Conservation (phyloP, 1,140 invertebrate species). For the Plectrocnemia conspersa region DNA sequence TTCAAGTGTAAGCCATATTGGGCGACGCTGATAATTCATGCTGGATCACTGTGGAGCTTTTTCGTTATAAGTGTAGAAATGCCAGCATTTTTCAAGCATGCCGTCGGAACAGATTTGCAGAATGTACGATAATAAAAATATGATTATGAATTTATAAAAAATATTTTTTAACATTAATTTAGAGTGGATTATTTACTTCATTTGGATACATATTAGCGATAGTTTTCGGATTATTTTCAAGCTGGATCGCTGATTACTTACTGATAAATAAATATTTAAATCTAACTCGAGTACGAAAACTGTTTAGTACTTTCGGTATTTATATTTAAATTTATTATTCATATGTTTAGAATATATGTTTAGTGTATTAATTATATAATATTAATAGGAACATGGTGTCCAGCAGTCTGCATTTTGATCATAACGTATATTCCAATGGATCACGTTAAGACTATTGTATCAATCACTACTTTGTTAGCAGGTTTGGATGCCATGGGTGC, state of each 20-base stretch:
- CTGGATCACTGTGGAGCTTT: conserved; percentile 11
- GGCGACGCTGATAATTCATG: conserved; percentile 3
- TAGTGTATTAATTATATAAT: too few species aligned
- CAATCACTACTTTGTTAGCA: too few species aligned
- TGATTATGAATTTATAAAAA: too few species aligned
- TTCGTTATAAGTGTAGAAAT: conserved; percentile 7
- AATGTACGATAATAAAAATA: too few species aligned
- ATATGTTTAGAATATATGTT: too few species aligned
- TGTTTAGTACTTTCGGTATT: conserved; percentile 8
- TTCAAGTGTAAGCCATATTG: conserved; percentile 2
- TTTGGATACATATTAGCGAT: neutral
- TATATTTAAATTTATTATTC: too few species aligned
- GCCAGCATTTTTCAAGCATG: conserved; percentile 10
- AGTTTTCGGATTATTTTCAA: neutral
- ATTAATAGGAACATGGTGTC: too few species aligned
- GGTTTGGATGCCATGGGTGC: too few species aligned
- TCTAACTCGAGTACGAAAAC: conserved; percentile 3
- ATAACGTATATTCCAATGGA: too few species aligned
- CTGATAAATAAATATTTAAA: neutral
- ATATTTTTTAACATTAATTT: too few species aligned
- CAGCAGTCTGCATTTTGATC: too few species aligned
- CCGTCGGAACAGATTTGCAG: conserved; percentile 11
- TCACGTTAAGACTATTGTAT: too few species aligned
- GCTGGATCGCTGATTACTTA: conserved; percentile 1
- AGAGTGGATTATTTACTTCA: conserved; percentile 7